Evolutionary conservation across 1,140 invertebrate genomes (phyloP), one percentile per base, ranked within the genome.

Genomic region (Megathymus violae): DNA sequence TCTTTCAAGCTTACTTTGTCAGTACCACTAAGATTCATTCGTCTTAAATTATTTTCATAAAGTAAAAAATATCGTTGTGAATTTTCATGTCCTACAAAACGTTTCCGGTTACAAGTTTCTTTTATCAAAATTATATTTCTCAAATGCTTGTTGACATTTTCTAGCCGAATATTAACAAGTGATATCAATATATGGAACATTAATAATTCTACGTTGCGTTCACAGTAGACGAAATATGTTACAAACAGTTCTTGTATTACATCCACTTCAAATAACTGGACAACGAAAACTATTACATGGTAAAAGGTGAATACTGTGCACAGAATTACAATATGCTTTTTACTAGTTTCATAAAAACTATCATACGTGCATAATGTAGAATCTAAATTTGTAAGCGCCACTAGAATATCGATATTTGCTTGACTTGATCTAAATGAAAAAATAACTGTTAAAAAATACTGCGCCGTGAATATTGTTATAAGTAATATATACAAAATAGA

Each of bases 161-260:
- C 0, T 22, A 52, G 40, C 6, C 36, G 31, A 4, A 40, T 22
- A 1, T 22, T 40, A 9, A 52, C 16, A 40, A 2, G 19, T 2
- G 17, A 14, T 14, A 52, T n/a, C 7, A 52, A 19, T 5, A 40
- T 11, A 40, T 40, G 17, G 2, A 52, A 25, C 0, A 52, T 19
- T 4, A 52, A 14, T 15, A 52, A 22, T 52, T 52, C 17, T 25
- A 40, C 14, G 40, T 52, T 52, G 6, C 50, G 50, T 14, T 38
- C 15, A 52, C 17, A 40, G 40, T 17, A 17, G n/a, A 52, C 34
- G 11, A 40, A 22, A 40, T 38, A 5, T 13, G 11, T 38, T 3
- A 22, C 11, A 40, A 36, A 36, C 3, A n/a, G 34, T 36, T 36
- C 34, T 14, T 9, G 9, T 2, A 36, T 7, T n/a, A 36, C 6